Evolutionary conservation across 2,797 vertebrate species (phyloP).

Genomic region (Heterohyrax brucei): DNA sequence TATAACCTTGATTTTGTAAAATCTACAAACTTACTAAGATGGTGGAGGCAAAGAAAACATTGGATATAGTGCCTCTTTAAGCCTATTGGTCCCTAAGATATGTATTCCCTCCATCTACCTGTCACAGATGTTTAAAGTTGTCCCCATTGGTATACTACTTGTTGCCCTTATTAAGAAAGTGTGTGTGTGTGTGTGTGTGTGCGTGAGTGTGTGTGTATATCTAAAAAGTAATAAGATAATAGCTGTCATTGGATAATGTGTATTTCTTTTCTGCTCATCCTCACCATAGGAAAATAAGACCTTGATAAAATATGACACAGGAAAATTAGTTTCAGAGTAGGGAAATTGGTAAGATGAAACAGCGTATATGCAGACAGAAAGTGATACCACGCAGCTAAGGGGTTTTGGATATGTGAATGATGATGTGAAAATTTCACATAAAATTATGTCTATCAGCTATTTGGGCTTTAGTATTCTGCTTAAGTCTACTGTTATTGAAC

Average conservation of each 20-base stretch:
- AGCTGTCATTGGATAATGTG: not conserved
- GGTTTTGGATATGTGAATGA: not conserved
- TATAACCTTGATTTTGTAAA: slow-evolving; percentile 8
- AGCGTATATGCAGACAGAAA: not conserved
- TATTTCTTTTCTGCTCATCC: not conserved
- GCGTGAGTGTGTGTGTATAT: not conserved
- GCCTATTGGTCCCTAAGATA: not conserved
- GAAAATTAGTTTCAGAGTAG: not conserved
- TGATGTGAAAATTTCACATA: not conserved
- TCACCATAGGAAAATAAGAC: not conserved
- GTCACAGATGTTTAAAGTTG: not conserved
- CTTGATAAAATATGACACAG: not conserved
- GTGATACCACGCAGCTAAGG: accelerated
- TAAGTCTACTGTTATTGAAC: not conserved
- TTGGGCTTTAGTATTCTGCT: not conserved
- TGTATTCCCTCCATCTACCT: not conserved
- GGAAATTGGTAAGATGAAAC: not conserved
- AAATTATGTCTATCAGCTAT: not conserved
- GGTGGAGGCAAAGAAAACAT: not conserved
- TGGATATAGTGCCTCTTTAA: not conserved
- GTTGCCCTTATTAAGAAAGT: not conserved
- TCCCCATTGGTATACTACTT: not conserved
- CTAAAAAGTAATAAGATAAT: not conserved
- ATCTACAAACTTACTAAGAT: not conserved
- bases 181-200: not conserved